Conservation (phyloP, 2,797 vertebrate genomes). For the Rhinatrema bivittatum region DNA sequence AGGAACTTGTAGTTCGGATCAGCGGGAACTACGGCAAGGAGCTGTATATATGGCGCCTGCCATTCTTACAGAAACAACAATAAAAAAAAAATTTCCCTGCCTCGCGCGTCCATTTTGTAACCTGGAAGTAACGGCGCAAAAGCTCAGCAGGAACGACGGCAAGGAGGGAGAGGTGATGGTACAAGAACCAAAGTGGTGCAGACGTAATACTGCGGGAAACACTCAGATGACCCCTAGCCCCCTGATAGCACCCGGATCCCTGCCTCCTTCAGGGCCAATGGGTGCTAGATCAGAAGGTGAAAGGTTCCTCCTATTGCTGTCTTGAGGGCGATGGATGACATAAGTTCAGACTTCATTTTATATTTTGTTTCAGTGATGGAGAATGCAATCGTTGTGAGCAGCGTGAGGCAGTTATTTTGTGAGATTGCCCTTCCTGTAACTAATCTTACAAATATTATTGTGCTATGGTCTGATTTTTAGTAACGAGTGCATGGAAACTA, state of each 20-base stretch:
- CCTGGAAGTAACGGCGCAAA: background rate
- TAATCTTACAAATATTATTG: conserved; percentile 1
- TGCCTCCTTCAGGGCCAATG: rapidly evolving
- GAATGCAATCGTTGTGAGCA: conserved; percentile 1
- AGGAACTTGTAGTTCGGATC: too few species aligned
- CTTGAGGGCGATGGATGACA: conserved; percentile 20
- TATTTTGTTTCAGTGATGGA: conserved; percentile 25
- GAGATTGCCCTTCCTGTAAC: too few species aligned
- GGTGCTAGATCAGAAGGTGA: conserved; percentile 15
- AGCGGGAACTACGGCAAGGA: too few species aligned
- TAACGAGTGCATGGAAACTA: conserved; percentile 2
- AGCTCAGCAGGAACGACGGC: too few species aligned
- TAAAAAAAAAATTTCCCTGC: background rate
- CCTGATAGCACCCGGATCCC: background rate
- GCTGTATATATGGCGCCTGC: background rate
- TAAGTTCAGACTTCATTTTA: conserved; percentile 23
- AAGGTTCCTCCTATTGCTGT: conserved; percentile 39
- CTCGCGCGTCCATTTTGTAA: background rate
- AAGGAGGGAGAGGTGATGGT: too few species aligned
- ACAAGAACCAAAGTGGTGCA: too few species aligned
- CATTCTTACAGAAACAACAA: rapidly evolving
- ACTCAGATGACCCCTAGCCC: background rate
- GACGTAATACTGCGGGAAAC: background rate
- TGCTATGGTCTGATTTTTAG: conserved; percentile 2
- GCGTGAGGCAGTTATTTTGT: conserved; percentile 14